A percentile compares a stretch with the other conserved stretches of the same genome.
phyloP scores from a whole-genome alignment of 2,888 invertebrate species.

The Alviniconcha strummeri region DNA sequence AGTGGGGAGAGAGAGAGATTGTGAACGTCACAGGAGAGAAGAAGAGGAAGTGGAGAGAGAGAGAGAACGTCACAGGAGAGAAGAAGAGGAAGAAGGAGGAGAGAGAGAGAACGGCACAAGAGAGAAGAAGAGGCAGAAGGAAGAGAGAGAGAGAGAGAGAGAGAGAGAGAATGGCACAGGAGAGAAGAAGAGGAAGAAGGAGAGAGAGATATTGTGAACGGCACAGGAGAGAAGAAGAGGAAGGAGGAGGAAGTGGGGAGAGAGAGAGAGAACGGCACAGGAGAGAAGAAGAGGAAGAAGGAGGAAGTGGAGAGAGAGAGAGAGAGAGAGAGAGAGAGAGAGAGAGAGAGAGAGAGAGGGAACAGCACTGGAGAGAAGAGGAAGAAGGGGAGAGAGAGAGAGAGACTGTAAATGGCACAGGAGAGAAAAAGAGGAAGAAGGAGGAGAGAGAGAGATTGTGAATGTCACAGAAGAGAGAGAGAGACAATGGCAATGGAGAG shows the following conservation, averaged over 20 bases:
- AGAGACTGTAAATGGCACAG: not conserved
- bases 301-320: not conserved
- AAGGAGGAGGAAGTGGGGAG: too few relatives aligned
- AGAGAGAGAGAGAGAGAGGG: not conserved
- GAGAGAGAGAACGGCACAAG: not conserved
- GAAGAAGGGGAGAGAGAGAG: not conserved
- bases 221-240: too few relatives aligned
- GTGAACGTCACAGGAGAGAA: too few relatives aligned
- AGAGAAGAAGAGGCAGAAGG: not conserved
- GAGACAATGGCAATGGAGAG: not conserved
- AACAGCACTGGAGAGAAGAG: slow-evolving; percentile 2
- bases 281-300: not conserved
- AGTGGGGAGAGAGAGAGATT: not conserved
- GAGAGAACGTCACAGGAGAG: not conserved
- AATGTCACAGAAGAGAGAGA: not conserved
- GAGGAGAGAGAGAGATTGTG: not conserved
- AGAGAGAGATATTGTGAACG: too few relatives aligned
- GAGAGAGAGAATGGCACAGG: too few relatives aligned
- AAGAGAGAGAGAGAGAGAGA: too few relatives aligned
- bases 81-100: not conserved
- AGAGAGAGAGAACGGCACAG: not conserved
- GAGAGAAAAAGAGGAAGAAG: not conserved
- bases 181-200: too few relatives aligned
- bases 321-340: slow-evolving; percentile 15
- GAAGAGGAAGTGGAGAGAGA: not conserved